A percentile compares a stretch with the other conserved stretches of the same genome.
phyloP scores from a whole-genome alignment of 2,113 vertebrate genomes.

The Taxidea taxus region DNA sequence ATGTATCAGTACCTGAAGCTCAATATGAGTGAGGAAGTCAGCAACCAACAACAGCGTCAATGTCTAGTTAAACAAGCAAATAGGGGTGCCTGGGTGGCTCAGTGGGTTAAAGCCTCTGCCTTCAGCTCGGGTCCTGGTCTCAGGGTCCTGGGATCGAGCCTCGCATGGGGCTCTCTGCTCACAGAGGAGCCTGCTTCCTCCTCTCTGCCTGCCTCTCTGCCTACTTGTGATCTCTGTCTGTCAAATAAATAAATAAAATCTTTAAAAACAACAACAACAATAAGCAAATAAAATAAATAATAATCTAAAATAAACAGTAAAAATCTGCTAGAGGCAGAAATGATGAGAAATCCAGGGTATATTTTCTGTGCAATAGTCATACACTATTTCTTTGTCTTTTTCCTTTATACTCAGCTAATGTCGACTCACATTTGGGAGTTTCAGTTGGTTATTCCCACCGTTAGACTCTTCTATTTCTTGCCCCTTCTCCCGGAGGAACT shows the following conservation, averaged over 20 bases:
- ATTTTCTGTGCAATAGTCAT: not conserved
- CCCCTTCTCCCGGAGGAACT: not conserved
- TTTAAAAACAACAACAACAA: too few relatives aligned
- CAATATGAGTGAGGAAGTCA: not conserved
- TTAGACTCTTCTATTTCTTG: not conserved
- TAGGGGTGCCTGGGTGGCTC: too few relatives aligned
- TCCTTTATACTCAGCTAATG: not conserved
- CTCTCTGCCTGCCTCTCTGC: too few relatives aligned
- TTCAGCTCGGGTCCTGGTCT: too few relatives aligned
- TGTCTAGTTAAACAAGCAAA: not conserved
- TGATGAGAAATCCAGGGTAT: not conserved
- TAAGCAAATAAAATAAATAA: not conserved
- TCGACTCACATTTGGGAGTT: not conserved
- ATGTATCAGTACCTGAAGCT: not conserved
- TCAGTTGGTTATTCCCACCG: not conserved
- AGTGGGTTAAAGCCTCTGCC: too few relatives aligned
- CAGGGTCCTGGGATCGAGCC: too few relatives aligned
- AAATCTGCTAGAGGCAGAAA: not conserved
- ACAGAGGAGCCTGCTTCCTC: too few relatives aligned
- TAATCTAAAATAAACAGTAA: not conserved
- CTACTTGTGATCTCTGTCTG: too few relatives aligned
- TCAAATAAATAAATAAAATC: too few relatives aligned
- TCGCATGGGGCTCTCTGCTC: too few relatives aligned
- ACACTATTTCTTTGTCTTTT: not conserved
- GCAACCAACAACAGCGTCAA: not conserved